phyloP scores from a whole-genome alignment of 2,888 invertebrate species.

The Micoletzkya japonica region DNA sequence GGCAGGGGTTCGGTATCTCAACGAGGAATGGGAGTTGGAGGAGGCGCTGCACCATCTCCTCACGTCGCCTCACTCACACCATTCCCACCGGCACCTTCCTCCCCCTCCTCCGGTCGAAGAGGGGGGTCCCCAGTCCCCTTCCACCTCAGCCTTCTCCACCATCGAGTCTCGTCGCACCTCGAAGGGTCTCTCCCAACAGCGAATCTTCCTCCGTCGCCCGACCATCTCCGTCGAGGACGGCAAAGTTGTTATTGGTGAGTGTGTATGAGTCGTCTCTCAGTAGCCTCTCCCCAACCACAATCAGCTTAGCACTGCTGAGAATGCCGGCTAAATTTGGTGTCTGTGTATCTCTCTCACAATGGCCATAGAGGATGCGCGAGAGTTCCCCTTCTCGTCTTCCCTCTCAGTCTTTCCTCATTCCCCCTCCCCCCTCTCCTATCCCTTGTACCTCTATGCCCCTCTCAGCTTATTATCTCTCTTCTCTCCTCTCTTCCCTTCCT shows the following conservation, averaged over 20 bases:
- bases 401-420: no score
- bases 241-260: slow-evolving; percentile 57
- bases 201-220: slow-evolving; percentile 50
- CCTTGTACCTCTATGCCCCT: no score
- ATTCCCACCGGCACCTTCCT: slow-evolving; percentile 1
- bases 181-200: slow-evolving; percentile 26
- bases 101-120: background rate
- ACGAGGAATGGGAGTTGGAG: slow-evolving; percentile 13
- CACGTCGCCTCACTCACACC: slow-evolving; percentile 8
- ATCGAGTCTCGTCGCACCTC: slow-evolving; percentile 38
- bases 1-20: background rate
- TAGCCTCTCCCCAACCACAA: no score
- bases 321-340: no score
- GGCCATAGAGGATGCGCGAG: no score
- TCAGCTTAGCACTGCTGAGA: no score
- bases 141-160: slow-evolving; percentile 51
- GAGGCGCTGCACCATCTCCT: slow-evolving; percentile 16
- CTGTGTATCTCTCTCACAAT: no score
- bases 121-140: slow-evolving; percentile 42
- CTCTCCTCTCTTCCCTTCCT: no score
- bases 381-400: no score
- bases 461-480: no score
- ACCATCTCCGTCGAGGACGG: slow-evolving; percentile 62
- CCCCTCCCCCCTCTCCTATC: no score
- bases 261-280: no score